Conservation (phyloP, 2,113 vertebrate species). For the Spermophilus dauricus region DNA sequence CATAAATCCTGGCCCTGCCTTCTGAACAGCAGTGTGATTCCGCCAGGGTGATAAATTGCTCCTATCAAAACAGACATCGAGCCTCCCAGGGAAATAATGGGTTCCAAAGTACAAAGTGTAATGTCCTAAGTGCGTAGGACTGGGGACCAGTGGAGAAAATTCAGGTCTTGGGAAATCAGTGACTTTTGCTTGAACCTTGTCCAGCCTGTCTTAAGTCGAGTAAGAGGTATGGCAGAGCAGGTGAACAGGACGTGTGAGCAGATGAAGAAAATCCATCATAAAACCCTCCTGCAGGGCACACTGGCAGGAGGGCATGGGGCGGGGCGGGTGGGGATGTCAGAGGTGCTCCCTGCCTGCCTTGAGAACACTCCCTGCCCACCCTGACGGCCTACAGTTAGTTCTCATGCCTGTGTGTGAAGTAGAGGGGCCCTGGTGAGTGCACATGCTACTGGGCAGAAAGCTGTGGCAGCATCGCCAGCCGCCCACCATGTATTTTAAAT, state of each 20-base stretch:
- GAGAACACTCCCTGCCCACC: neutral
- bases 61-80: slow-evolving; percentile 67
- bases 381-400: neutral
- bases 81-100: slow-evolving; percentile 22
- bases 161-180: slow-evolving; percentile 53
- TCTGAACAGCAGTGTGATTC: slow-evolving; percentile 50
- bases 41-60: slow-evolving; percentile 65
- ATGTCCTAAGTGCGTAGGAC: neutral
- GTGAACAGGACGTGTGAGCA: slow-evolving; percentile 61
- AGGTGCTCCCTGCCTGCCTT: neutral
- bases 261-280: neutral
- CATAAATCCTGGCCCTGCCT: slow-evolving; percentile 69
- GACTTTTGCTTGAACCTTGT: slow-evolving; percentile 35
- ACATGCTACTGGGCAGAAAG: too few species aligned
- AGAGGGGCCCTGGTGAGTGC: neutral
- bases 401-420: neutral
- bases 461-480: neutral
- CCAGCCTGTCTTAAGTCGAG: slow-evolving; percentile 66
- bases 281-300: neutral
- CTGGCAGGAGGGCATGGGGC: neutral
- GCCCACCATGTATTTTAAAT: neutral
- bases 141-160: neutral
- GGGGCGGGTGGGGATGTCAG: neutral
- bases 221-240: slow-evolving; percentile 31
- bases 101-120: neutral